Conservation (phyloP, 2,888 invertebrate genomes). For the Orthosia incerta region DNA sequence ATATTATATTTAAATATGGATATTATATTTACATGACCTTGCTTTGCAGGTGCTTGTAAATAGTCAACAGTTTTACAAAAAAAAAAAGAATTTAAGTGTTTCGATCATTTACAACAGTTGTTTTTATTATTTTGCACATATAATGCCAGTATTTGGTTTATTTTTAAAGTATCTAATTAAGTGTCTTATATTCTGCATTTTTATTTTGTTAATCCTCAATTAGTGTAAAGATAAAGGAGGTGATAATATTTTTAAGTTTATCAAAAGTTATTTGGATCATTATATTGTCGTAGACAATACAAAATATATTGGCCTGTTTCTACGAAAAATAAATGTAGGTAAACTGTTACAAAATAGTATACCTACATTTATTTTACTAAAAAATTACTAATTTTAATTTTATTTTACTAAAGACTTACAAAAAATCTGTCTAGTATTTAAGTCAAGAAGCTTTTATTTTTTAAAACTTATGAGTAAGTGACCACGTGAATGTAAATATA, state of each 20-base stretch:
- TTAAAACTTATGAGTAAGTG: background rate
- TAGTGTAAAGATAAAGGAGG: background rate
- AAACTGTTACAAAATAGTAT: too few relatives aligned
- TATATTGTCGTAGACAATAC: background rate
- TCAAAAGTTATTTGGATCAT: background rate
- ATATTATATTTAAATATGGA: background rate
- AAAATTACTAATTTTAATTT: too few relatives aligned
- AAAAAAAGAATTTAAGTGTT: constrained; percentile 3
- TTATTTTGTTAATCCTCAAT: background rate
- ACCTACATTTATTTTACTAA: too few relatives aligned
- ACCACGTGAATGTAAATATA: constrained; percentile 14
- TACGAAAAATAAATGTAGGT: constrained; percentile 3
- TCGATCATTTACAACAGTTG: background rate
- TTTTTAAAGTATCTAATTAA: constrained; percentile 18
- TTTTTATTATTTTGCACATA: constrained; percentile 20
- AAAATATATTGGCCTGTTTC: constrained; percentile 12
- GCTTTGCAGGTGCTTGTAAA: background rate
- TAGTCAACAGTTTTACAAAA: background rate
- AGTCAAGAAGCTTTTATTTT: background rate
- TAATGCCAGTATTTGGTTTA: background rate
- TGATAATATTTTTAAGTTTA: background rate
- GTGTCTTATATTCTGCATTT: background rate
- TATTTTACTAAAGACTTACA: too few relatives aligned
- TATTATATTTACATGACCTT: background rate
- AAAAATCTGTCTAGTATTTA: constrained; percentile 12